A percentile compares a stretch with the other conserved stretches of the same genome.
phyloP scores from a whole-genome alignment of 2,888 invertebrate genomes.

The Pomacea canaliculata region DNA sequence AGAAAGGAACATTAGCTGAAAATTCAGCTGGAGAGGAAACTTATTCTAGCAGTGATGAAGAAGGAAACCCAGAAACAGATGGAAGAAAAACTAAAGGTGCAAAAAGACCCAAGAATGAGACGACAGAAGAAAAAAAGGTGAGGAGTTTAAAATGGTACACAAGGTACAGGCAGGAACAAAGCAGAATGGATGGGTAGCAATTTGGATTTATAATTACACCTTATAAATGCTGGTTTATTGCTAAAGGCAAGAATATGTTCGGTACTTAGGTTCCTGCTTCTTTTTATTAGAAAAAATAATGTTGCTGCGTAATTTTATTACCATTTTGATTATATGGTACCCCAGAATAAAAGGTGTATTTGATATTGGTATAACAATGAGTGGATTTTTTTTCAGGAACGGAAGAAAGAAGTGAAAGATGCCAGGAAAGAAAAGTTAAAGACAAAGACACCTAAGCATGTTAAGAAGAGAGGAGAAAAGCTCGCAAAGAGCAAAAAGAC shows the following conservation, averaged over 20 bases:
- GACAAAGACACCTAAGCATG: constrained; percentile 16
- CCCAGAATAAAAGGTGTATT: too few species aligned
- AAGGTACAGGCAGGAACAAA: too few species aligned
- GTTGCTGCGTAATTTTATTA: too few species aligned
- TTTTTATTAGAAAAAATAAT: too few species aligned
- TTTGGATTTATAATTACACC: too few species aligned
- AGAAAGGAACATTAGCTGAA: not conserved
- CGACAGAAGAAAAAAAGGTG: constrained; percentile 14
- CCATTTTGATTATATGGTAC: too few species aligned
- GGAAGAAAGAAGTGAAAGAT: constrained; percentile 14
- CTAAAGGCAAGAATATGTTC: too few species aligned
- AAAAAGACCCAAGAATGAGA: constrained; percentile 15
- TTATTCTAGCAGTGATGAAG: constrained; percentile 2
- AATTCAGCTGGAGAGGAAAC: not conserved
- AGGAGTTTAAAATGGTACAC: not conserved
- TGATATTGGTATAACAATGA: too few species aligned
- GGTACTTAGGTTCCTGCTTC: too few species aligned
- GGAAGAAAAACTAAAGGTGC: constrained; percentile 18
- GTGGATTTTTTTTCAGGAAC: constrained; percentile 5
- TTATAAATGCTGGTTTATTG: too few species aligned
- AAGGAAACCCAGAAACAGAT: constrained; percentile 9
- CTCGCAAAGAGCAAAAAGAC: not conserved
- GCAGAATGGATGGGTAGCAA: too few species aligned
- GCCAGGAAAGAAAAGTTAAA: constrained; percentile 18
- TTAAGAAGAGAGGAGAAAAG: constrained; percentile 17